Base-by-base conservation (phyloP, 2,113 vertebrate species). In the Hippolais icterina region DNA sequence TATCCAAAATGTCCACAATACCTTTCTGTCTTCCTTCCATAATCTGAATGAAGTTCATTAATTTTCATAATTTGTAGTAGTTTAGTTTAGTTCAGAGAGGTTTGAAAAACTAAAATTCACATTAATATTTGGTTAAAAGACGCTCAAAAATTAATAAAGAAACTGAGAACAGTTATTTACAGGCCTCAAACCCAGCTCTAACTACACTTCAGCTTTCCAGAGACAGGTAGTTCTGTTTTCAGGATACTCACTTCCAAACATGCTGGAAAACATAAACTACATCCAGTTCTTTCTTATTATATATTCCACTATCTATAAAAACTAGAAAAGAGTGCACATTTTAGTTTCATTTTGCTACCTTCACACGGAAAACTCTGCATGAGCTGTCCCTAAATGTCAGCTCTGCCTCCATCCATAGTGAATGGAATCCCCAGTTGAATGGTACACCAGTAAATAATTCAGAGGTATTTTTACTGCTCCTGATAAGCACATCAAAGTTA, bases 401-500 rank as follows among this genome's bases (percentile, higher is more conserved):
- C n/a, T 64, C n/a, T 72, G 70, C 25, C 39, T 83, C 83, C 39
- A 37, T 8, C 49, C 59, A n/a, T 0, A 14, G 5, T 7, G 15
- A 7, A 52, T 3, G 22, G 53, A 57, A 76, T 33, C 49, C 13
- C 31, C 17, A 39, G 53, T 0, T 37, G 39, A 93, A 83, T 3
- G 44, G n/a, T 19, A 33, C 46, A 33, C 5, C 72, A 60, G 54
- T 6, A 49, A 74, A 41, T 60, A 76, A 88, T 66, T 95, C 46
- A 57, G 82, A 86, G 56, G 59, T 54, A 35, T 74, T 92, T 88
- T 59, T 42, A 88, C 68, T 66, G 50, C 31, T 83, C 57, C 83
- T 54, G 50, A 78, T 53, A 91, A 92, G 64, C 79, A 95, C 79
- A 92, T 80, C 79, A 74, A 93, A 69, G 57, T 74, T 86, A 65